Evolutionary conservation across 1,140 invertebrate species (phyloP).

Genomic region (Mya arenaria): DNA sequence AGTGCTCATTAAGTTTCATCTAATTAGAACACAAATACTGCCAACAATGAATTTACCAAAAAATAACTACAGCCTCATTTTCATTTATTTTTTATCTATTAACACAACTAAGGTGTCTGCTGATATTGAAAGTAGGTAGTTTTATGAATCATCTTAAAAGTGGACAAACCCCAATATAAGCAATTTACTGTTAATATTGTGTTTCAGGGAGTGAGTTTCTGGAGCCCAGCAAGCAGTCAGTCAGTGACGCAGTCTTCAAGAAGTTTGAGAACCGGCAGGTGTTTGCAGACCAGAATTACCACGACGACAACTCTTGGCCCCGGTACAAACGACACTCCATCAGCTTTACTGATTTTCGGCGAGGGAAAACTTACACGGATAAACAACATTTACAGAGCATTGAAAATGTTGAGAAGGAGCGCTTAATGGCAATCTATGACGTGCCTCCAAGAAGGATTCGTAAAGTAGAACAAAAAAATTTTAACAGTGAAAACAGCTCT

Average conservation of each 20-base stretch:
- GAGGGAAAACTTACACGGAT: conserved; percentile 62
- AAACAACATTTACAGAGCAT: conserved; percentile 68
- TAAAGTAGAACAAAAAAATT: conserved; percentile 58
- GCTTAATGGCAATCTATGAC: conserved; percentile 75
- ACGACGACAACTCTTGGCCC: conserved; percentile 61
- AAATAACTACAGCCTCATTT: too few relatives aligned
- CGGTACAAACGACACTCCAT: conserved; percentile 75
- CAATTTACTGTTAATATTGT: too few relatives aligned
- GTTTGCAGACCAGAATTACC: conserved; percentile 52
- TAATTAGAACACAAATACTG: too few relatives aligned
- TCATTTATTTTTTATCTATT: too few relatives aligned
- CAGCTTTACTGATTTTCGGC: conserved; percentile 71
- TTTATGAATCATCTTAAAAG: too few relatives aligned
- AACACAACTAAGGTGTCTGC: too few relatives aligned
- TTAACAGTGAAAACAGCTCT: not conserved
- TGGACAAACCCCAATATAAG: too few relatives aligned
- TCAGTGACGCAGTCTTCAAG: conserved; percentile 57
- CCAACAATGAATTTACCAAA: too few relatives aligned
- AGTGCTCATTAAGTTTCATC: too few relatives aligned
- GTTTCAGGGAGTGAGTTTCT: conserved; percentile 65
- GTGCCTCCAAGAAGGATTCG: conserved; percentile 70
- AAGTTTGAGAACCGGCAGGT: conserved; percentile 54
- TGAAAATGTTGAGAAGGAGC: conserved; percentile 70
- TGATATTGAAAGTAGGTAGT: too few relatives aligned
- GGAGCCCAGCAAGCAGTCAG: conserved; percentile 55